phyloP scores from a whole-genome alignment of 2,888 invertebrate genomes.

The Corbicula japonica region DNA sequence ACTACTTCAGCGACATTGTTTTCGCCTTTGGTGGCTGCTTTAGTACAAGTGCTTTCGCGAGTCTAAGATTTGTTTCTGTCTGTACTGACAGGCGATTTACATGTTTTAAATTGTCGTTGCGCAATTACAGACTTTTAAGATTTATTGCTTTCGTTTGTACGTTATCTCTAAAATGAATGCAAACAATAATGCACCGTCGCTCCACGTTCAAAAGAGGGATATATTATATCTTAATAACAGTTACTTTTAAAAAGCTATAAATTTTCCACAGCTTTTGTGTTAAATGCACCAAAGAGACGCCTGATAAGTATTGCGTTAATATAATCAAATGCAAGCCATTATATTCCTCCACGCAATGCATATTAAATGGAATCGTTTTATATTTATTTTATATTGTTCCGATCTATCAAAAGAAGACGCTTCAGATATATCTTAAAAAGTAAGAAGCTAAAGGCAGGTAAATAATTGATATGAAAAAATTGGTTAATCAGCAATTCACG shows the following conservation, averaged over 20 bases:
- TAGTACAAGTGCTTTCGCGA: background rate
- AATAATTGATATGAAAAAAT: too few species aligned
- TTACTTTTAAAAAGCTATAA: background rate
- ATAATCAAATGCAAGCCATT: slow-evolving; percentile 1
- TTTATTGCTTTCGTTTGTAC: background rate
- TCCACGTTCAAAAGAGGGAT: background rate
- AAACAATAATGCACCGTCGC: slow-evolving; percentile 5
- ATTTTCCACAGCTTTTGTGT: slow-evolving; percentile 4
- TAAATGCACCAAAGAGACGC: background rate
- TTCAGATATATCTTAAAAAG: too few species aligned
- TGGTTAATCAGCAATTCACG: too few species aligned
- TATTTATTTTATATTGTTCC: slow-evolving; percentile 4
- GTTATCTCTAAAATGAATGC: background rate
- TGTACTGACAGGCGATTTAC: background rate
- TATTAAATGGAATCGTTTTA: background rate
- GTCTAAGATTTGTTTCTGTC: background rate
- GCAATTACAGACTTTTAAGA: background rate
- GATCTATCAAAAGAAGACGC: background rate
- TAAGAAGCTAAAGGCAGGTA: too few species aligned
- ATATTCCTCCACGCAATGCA: background rate
- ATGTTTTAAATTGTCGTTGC: background rate
- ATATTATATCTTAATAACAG: slow-evolving; percentile 1
- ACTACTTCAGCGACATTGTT: too few species aligned
- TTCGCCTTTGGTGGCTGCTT: too few species aligned
- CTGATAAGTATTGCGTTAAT: background rate